Conservation (phyloP, 2,113 vertebrate species). For the Sphyrna mokarran region DNA sequence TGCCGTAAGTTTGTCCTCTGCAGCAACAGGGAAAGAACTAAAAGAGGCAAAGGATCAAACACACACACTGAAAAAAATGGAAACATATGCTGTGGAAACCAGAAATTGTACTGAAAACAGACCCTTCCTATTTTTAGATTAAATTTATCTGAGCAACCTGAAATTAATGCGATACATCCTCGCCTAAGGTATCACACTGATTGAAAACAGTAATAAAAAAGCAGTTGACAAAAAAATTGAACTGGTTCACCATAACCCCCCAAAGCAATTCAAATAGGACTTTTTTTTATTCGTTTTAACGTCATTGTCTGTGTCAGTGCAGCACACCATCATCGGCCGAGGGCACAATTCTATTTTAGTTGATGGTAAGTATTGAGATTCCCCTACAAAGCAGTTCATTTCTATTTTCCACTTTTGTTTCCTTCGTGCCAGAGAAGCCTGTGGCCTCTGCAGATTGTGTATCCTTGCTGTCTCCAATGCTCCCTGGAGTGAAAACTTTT, state of each 20-base stretch:
- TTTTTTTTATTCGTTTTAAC: not conserved
- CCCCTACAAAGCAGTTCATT: not conserved
- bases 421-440: not conserved
- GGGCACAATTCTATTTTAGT: not conserved
- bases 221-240: slow-evolving; percentile 17
- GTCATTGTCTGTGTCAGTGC: not conserved
- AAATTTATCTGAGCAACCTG: slow-evolving; percentile 7
- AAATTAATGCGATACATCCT: not conserved
- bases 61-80: not conserved
- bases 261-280: not conserved
- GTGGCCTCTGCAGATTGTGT: not conserved
- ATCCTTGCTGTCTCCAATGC: not conserved
- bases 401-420: not conserved
- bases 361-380: not conserved
- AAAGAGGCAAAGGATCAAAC: not conserved
- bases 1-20: not conserved
- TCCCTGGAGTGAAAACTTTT: not conserved
- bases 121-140: not conserved
- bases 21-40: not conserved
- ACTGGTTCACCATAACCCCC: not conserved
- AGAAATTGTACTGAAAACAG: not conserved
- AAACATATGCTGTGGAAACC: not conserved
- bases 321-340: not conserved
- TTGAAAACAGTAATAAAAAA: slow-evolving; percentile 11
- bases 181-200: not conserved